Conservation (phyloP, 2,888 invertebrate species). For the Micoletzkya japonica region DNA sequence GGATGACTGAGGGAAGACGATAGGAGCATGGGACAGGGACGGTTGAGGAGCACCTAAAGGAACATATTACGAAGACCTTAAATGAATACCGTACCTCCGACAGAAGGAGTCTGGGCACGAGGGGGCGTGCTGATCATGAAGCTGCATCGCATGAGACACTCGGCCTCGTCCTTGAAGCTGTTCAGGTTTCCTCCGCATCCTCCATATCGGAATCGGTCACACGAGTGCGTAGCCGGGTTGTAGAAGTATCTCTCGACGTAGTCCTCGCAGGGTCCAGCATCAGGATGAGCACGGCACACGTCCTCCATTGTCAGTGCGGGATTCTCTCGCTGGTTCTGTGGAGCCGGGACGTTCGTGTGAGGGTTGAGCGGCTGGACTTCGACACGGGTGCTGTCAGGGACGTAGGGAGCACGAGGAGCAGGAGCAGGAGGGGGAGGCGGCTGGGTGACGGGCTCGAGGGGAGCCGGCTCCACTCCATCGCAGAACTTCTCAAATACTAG, state of each 20-base stretch:
- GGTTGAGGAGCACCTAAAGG: neutral
- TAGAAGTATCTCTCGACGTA: conserved; percentile 71
- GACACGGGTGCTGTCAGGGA: neutral
- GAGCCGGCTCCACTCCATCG: conserved; percentile 45
- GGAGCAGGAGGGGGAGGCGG: conserved; percentile 23
- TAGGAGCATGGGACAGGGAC: neutral
- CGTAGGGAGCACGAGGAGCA: neutral
- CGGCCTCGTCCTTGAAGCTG: conserved; percentile 28
- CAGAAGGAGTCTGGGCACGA: neutral
- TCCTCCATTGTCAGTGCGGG: conserved; percentile 40
- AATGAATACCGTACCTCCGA: neutral
- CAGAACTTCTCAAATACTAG: conserved; percentile 48
- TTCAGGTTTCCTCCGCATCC: conserved; percentile 62
- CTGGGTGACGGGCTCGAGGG: conserved; percentile 36
- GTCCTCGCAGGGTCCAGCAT: conserved; percentile 79
- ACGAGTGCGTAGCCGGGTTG: conserved; percentile 39
- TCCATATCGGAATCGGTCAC: conserved; percentile 55
- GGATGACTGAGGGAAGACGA: neutral
- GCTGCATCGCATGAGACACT: conserved; percentile 23
- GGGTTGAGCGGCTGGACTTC: neutral
- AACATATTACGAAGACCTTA: neutral
- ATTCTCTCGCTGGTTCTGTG: neutral
- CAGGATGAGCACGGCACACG: conserved; percentile 51
- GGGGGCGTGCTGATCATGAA: conserved; percentile 22
- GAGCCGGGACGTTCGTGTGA: neutral